Conservation (phyloP, 1,140 invertebrate species). For the Amphibalanus amphitrite region DNA sequence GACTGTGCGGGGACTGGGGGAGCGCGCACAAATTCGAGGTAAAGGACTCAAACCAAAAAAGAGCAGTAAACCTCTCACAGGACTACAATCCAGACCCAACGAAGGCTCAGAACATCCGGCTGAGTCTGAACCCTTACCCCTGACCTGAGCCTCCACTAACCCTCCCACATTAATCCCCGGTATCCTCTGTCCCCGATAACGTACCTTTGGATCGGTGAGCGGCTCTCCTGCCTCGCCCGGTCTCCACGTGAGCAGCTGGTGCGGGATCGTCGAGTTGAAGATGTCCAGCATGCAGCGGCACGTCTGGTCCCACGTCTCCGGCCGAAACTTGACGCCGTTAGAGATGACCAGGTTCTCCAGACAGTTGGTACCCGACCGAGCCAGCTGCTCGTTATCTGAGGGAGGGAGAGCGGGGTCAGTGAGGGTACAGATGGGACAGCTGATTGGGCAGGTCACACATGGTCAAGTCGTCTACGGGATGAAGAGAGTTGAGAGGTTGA, state of each 20-base stretch:
- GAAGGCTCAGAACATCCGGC: too few species aligned
- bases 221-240: constrained; percentile 30
- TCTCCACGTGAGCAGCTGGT: constrained; percentile 60
- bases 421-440: constrained; percentile 5
- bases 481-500: too few species aligned
- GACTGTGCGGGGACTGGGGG: neutral
- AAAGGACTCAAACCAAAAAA: too few species aligned
- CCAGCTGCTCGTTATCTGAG: constrained; percentile 72
- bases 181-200: constrained; percentile 3
- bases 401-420: neutral
- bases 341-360: constrained; percentile 95
- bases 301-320: constrained; percentile 85
- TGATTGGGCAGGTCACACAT: too few species aligned
- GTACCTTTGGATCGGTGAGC: neutral
- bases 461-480: too few species aligned
- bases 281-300: constrained; percentile 82
- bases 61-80: too few species aligned
- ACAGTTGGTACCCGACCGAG: constrained; percentile 91
- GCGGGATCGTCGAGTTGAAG: constrained; percentile 76
- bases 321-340: constrained; percentile 86
- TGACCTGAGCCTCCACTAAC: neutral
- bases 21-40: too few species aligned
- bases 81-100: too few species aligned
- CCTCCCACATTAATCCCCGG: neutral
- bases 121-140: too few species aligned